Percentiles rank a stretch among this genome's conserved stretches.
Evolutionary conservation across 1,140 invertebrate genomes (phyloP).

Genomic region (Drosophila sturtevanti): DNA sequence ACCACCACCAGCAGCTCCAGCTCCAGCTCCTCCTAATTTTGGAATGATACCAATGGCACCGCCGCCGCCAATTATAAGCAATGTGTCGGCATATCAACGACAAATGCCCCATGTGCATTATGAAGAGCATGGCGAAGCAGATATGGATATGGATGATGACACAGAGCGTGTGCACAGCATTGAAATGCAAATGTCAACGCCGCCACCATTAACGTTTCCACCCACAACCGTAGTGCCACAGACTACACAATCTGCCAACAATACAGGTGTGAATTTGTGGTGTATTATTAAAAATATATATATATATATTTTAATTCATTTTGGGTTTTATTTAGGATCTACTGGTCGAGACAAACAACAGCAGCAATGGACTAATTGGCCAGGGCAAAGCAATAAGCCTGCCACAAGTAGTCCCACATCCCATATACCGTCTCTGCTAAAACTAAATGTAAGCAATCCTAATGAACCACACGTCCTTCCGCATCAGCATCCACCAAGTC

Average conservation of each 20-base stretch:
- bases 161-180: slow-evolving; percentile 77
- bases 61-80: slow-evolving; percentile 64
- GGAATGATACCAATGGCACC: slow-evolving; percentile 54
- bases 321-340: neutral
- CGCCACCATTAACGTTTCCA: slow-evolving; percentile 51
- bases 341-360: slow-evolving; percentile 22
- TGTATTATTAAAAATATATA: too few species aligned
- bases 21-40: slow-evolving; percentile 78
- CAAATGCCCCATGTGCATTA: slow-evolving; percentile 26
- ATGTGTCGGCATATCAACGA: slow-evolving; percentile 48
- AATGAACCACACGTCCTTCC: slow-evolving; percentile 43
- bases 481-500: slow-evolving; percentile 22
- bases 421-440: slow-evolving; percentile 75
- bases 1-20: slow-evolving; percentile 54
- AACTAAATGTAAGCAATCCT: slow-evolving; percentile 76
- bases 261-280: slow-evolving; percentile 23
- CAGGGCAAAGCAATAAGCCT: slow-evolving; percentile 25
- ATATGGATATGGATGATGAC: slow-evolving; percentile 92
- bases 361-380: slow-evolving; percentile 55
- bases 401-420: slow-evolving; percentile 54
- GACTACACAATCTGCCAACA: slow-evolving; percentile 52
- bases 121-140: slow-evolving; percentile 89
- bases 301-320: neutral
- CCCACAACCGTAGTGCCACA: slow-evolving; percentile 55
- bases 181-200: slow-evolving; percentile 21